A percentile compares a stretch with the other conserved stretches of the same genome.
Evolutionary conservation across 2,888 invertebrate genomes (phyloP).

Genomic region (Scotopteryx bipunctaria): DNA sequence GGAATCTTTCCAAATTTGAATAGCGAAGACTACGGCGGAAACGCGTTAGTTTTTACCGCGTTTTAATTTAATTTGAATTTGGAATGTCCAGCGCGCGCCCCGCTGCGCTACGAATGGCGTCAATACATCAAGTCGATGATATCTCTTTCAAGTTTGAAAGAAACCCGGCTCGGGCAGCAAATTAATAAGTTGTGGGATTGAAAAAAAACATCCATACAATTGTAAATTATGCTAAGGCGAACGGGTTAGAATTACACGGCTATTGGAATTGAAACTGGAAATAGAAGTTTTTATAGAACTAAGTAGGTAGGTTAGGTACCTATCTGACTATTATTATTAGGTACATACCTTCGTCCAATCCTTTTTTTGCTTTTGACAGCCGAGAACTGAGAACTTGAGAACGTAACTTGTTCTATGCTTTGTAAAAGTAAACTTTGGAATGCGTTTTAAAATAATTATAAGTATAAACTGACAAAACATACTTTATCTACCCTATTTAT

Average conservation of each 20-base stretch:
- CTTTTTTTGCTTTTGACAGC: too few species aligned
- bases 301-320: too few species aligned
- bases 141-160: slow-evolving; percentile 81
- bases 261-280: slow-evolving; percentile 8
- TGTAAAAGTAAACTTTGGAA: too few species aligned
- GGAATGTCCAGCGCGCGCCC: slow-evolving; percentile 74
- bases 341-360: too few species aligned
- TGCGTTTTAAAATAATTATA: too few species aligned
- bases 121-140: slow-evolving; percentile 81
- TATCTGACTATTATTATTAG: too few species aligned
- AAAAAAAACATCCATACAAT: slow-evolving; percentile 57
- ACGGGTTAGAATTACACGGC: slow-evolving; percentile 41
- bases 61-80: slow-evolving; percentile 81
- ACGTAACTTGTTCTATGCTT: too few species aligned
- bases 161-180: slow-evolving; percentile 63
- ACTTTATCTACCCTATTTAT: too few species aligned
- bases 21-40: slow-evolving; percentile 66
- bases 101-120: slow-evolving; percentile 77
- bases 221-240: slow-evolving; percentile 57
- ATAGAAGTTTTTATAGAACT: too few species aligned
- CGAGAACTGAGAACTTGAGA: too few species aligned
- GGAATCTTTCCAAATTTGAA: slow-evolving; percentile 73
- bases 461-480: too few species aligned
- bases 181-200: slow-evolving; percentile 66
- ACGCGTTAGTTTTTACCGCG: slow-evolving; percentile 78